A percentile compares a stretch with the other conserved stretches of the same genome.
These are phyloP conservation scores for Chiridota heheva DNA, from an alignment of 35 echinoderm and acorn worm genomes.

Conservation along the genomic window DNA sequence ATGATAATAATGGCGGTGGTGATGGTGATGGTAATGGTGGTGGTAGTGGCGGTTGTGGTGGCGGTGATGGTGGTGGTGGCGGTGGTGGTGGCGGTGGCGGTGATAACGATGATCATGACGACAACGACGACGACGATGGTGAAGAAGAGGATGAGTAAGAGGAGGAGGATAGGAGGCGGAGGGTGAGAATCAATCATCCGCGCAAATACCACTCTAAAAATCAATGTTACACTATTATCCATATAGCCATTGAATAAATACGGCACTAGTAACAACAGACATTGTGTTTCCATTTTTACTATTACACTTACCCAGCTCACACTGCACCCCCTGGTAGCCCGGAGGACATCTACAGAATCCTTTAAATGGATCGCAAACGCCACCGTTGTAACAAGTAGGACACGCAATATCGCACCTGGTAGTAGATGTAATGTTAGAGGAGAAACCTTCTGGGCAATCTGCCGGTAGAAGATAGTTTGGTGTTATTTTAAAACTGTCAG, in stretches of 20 bases:
- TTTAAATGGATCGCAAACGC: neutral
- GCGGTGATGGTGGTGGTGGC: slow-evolving; percentile 10
- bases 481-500: too few relatives aligned
- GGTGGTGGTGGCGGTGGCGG: neutral
- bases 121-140: neutral
- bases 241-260: too few relatives aligned
- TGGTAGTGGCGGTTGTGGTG: neutral
- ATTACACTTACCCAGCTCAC: slow-evolving; percentile 20
- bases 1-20: neutral
- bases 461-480: too few relatives aligned
- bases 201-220: too few relatives aligned
- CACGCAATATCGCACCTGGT: neutral
- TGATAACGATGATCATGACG: neutral
- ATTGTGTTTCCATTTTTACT: neutral
- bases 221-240: too few relatives aligned
- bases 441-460: neutral
- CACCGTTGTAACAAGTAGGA: slow-evolving; percentile 44
- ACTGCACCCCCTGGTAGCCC: slow-evolving; percentile 33
- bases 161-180: too few relatives aligned
- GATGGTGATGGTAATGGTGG: neutral
- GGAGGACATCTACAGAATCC: slow-evolving; percentile 33
- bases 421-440: neutral
- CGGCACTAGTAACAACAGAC: too few relatives aligned
- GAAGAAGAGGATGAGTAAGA: neutral
- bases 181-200: too few relatives aligned